Evolutionary conservation across 2,113 vertebrate genomes (phyloP), one percentile per base, ranked within the genome.

Genomic region (Lampris incognitus): DNA sequence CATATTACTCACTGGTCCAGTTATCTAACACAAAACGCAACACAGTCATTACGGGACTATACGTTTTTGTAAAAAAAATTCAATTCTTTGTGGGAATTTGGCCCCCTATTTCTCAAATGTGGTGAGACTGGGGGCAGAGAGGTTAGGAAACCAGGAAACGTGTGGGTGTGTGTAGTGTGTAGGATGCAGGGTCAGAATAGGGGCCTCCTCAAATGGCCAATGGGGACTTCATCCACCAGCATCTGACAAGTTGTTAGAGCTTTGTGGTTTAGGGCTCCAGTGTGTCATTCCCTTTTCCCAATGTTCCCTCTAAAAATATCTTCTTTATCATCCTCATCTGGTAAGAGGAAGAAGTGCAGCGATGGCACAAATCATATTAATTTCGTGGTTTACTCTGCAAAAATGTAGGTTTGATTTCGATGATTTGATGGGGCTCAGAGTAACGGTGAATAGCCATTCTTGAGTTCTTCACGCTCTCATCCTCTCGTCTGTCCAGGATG

Each of bases 271-370:
- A 72, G 44, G 78, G 13, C 48, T 63, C 41, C 60, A 38, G 59
- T n/a, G 46, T 4, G 6, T 59, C 71, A 62, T 71, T 65, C 68
- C 74, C 60, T 5, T 3, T 85, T 88, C 78, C 74, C 81, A 82
- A 42, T 63, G 60, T 40, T 56, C 1, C 2, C 51, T 72, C 72
- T 86, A 87, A 80, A 88, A 84, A 85, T 88, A 85, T 51, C 62
- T 3, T 55, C 48, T 65, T n/a, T 41, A 41, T 9, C 11, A 5
- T 41, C 54, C 3, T 52, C 70, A 63, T 78, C 46, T 72, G 59
- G 42, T 44, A 1, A 37, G n/a, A 79, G 62, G 1, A 67, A 64
- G 73, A 38, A 76, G 64, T 59, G 37, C 10, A 70, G 3, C 40
- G 38, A 7, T 66, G 54, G 59, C 13, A 41, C 57, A 40, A 56